These are phyloP conservation scores for Abrostola tripartita DNA, from an alignment of 2,888 invertebrate genomes.

Conservation along the genomic window DNA sequence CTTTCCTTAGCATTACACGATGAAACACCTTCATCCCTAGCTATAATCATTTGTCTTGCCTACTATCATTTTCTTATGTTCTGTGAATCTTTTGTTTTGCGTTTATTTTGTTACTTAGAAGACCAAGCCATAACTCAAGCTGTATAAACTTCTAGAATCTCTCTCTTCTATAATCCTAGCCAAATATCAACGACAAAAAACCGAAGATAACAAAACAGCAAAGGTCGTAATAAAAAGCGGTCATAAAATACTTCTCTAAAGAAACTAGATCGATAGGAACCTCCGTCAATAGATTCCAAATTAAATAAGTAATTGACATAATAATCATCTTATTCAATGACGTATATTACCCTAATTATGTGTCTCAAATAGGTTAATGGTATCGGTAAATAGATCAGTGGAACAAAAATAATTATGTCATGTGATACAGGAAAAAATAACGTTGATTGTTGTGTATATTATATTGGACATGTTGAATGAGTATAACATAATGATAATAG, in stretches of 20 bases:
- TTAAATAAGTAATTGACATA: conserved; percentile 1
- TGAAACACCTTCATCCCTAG: not conserved
- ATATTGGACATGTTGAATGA: too few relatives aligned
- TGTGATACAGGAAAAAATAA: not conserved
- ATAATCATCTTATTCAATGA: not conserved
- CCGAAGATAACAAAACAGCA: not conserved
- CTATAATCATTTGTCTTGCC: not conserved
- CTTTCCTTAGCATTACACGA: not conserved
- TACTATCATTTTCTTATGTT: not conserved
- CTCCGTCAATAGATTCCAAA: not conserved
- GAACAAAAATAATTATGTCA: not conserved
- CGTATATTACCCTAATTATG: not conserved
- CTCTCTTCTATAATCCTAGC: too few relatives aligned
- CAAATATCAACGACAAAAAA: not conserved
- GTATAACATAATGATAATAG: too few relatives aligned
- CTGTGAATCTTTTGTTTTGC: not conserved
- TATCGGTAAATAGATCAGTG: conserved; percentile 2
- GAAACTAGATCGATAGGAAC: not conserved
- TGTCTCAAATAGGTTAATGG: conserved; percentile 1
- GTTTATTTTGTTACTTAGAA: not conserved
- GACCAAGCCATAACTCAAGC: too few relatives aligned
- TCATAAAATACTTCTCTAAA: not conserved
- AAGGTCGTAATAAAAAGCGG: not conserved
- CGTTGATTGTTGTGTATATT: too few relatives aligned
- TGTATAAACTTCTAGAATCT: too few relatives aligned